These are phyloP conservation scores for Laupala kohalensis DNA, from an alignment of 1,140 invertebrate species.

Conservation along the genomic window DNA sequence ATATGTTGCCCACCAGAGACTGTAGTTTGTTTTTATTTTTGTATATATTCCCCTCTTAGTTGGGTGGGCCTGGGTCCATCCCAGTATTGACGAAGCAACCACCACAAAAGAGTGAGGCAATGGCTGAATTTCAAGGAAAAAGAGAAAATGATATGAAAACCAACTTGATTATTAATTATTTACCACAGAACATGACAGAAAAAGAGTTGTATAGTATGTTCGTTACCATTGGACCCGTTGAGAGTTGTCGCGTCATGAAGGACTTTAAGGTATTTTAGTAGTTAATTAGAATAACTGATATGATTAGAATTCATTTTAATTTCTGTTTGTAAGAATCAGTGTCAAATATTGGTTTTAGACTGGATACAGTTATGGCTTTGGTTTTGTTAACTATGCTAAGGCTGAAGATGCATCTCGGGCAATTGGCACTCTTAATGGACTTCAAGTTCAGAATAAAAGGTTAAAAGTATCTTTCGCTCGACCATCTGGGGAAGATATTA, in stretches of 20 bases:
- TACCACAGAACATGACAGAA: conserved; percentile 85
- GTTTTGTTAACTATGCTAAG: conserved; percentile 83
- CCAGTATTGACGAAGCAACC: conserved; percentile 1
- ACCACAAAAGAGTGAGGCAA: not conserved
- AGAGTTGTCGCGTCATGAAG: conserved; percentile 82
- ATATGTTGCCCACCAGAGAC: conserved; percentile 2
- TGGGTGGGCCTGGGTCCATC: conserved; percentile 8
- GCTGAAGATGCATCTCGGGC: conserved; percentile 75
- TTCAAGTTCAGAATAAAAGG: conserved; percentile 72
- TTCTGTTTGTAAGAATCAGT: not conserved
- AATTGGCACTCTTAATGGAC: conserved; percentile 75
- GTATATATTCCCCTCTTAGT: conserved; percentile 8
- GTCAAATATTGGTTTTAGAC: conserved; percentile 39
- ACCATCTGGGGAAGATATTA: conserved; percentile 81
- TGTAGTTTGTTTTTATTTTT: conserved; percentile 10
- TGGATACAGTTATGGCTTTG: conserved; percentile 91
- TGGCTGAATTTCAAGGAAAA: conserved; percentile 3
- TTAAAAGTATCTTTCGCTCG: conserved; percentile 85
- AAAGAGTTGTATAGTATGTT: conserved; percentile 83
- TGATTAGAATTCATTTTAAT: conserved; percentile 15
- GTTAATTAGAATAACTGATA: not conserved
- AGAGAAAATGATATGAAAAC: conserved; percentile 29
- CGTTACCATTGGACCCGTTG: conserved; percentile 69
- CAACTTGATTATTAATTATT: conserved; percentile 90
- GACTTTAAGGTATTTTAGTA: conserved; percentile 57